These are phyloP conservation scores for Saimiri boliviensis DNA, from an alignment of 2,113 vertebrate genomes.

Conservation along the genomic window DNA sequence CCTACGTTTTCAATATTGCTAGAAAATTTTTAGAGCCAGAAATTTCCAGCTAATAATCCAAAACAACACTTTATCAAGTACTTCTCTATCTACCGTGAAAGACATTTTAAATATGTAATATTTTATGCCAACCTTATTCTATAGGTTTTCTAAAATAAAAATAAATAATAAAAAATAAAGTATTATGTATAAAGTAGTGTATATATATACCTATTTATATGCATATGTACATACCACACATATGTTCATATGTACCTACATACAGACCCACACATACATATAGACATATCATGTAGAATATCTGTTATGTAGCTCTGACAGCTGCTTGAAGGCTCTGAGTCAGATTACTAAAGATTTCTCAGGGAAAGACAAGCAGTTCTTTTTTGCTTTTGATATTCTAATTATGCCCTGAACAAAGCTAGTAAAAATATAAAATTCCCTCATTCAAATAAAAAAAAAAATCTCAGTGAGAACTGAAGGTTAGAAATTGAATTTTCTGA, in stretches of 20 bases:
- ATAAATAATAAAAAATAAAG: not conserved
- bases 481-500: not conserved
- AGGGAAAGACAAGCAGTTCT: not conserved
- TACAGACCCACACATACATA: not conserved
- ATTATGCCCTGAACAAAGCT: not conserved
- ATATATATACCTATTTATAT: not conserved
- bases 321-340: not conserved
- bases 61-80: not conserved
- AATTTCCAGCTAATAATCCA: not conserved
- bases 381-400: not conserved
- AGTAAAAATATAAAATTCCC: not conserved
- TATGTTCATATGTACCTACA: not conserved
- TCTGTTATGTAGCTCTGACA: not conserved
- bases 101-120: not conserved
- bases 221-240: not conserved
- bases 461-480: not conserved
- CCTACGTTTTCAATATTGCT: conserved; percentile 6
- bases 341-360: not conserved
- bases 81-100: not conserved
- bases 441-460: not conserved
- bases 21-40: conserved; percentile 16
- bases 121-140: not conserved
- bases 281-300: not conserved
- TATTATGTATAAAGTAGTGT: not conserved
- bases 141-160: not conserved